Base-by-base conservation (phyloP, 2,888 invertebrate genomes). In the Lochmaea capreae region DNA sequence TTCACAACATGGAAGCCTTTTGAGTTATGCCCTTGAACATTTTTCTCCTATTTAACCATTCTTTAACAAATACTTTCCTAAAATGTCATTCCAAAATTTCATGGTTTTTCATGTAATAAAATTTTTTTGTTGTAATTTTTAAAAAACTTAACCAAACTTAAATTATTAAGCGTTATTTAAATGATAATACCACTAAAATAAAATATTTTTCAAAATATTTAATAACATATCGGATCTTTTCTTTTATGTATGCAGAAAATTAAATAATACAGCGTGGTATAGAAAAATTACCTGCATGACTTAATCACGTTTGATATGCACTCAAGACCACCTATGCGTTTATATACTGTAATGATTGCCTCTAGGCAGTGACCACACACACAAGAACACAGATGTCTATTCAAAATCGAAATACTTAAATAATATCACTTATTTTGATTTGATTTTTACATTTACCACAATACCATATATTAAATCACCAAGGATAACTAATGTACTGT, bases 261-360 rank as follows among this genome's bases (percentile, higher is more conserved):
- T 61, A 26, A 61, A 61, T 26, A 33, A 33, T 61, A 33, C 26
- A 61, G 18, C 14, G 59, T 9, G 59, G 43, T 63, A 43, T 42
- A 43, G 43, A 63, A 63, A 43, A 63, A 63, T 18, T 39, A 42
- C 62, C 18, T 58, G 57, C 78, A 79, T 75, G 72, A 75, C 79
- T 78, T 74, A 79, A 79, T 78, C 77, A 77, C 74, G 61, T 71
- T 76, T 77, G 69, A 73, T 77, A 71, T 68, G 33, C 73, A 59
- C 65, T 66, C 65, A 70, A 65, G 77, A 77, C 77, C 77, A 75
- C 77, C 77, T 77, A 42, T 63, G 43, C 62, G 62, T 42, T 14
- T n/a, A 74, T 72, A 46, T 72, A 72, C 54, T 68, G 72, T 68
- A 43, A 59, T 61, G 33, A 59, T 61, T 54, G 66, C 74, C 76